A percentile compares a stretch with the other conserved stretches of the same genome.
These are phyloP conservation scores for Frankliniella fusca DNA, from an alignment of 2,888 invertebrate species.

Conservation along the genomic window DNA sequence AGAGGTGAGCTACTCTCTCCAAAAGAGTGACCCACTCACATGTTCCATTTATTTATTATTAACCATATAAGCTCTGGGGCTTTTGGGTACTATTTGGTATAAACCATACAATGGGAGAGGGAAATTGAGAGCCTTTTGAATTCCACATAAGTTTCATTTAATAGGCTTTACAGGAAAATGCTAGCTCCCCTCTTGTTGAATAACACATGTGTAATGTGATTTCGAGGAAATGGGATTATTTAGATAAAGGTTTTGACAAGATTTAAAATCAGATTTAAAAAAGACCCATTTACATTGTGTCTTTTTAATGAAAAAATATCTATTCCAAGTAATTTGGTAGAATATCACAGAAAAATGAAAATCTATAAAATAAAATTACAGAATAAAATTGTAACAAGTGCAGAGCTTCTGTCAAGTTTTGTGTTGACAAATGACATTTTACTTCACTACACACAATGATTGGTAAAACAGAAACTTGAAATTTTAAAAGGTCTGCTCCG, in stretches of 20 bases:
- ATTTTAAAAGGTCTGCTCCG: neutral
- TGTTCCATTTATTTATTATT: too few relatives aligned
- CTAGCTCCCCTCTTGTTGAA: too few relatives aligned
- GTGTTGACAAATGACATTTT: neutral
- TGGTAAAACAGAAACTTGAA: neutral
- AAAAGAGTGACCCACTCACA: too few relatives aligned
- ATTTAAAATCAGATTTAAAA: neutral
- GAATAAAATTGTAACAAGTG: neutral
- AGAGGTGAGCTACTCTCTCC: too few relatives aligned
- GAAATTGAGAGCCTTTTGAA: too few relatives aligned
- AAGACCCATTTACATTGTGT: too few relatives aligned
- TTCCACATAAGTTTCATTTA: too few relatives aligned
- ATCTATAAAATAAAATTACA: constrained; percentile 2
- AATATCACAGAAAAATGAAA: constrained; percentile 12
- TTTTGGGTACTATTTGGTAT: too few relatives aligned
- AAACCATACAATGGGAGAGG: too few relatives aligned
- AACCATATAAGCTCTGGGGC: too few relatives aligned
- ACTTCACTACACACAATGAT: neutral
- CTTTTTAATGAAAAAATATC: neutral
- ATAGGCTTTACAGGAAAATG: too few relatives aligned
- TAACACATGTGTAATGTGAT: too few relatives aligned
- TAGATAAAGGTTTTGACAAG: neutral
- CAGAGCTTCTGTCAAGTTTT: neutral
- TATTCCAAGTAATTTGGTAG: constrained; percentile 4
- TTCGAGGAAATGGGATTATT: neutral